Evolutionary conservation across 2,797 vertebrate species (phyloP).

Genomic region (Miichthys miiuy): DNA sequence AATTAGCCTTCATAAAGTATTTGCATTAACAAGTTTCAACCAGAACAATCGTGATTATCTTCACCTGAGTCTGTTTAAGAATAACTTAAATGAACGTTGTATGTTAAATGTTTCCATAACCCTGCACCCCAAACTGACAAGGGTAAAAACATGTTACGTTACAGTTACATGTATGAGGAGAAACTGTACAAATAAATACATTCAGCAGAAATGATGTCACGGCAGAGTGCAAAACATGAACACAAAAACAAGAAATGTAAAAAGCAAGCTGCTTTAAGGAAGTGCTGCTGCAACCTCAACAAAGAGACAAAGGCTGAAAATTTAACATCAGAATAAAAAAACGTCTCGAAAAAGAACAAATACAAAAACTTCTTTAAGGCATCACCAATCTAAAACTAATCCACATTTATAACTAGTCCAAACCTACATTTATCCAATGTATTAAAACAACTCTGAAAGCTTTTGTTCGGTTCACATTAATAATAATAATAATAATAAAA

Average conservation of each 20-base stretch:
- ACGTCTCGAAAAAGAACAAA: too few species aligned
- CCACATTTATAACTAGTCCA: too few species aligned
- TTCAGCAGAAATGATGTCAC: not conserved
- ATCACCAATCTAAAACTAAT: too few species aligned
- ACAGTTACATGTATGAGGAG: not conserved
- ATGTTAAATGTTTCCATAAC: not conserved
- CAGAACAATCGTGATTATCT: not conserved
- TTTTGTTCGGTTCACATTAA: not conserved
- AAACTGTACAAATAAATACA: conserved; percentile 43
- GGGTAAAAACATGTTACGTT: not conserved
- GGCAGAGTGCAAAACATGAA: not conserved
- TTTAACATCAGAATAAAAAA: not conserved
- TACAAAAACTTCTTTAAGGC: too few species aligned
- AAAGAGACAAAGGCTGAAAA: not conserved
- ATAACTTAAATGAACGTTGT: too few species aligned
- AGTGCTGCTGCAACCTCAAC: not conserved
- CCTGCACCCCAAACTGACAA: not conserved
- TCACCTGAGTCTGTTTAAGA: not conserved
- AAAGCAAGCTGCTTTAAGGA: not conserved
- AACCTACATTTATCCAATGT: too few species aligned
- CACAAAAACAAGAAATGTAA: not conserved
- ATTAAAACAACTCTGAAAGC: not conserved
- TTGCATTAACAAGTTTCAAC: not conserved
- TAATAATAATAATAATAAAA: not conserved
- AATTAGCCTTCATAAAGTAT: not conserved